These are phyloP conservation scores for Pycnonotus jocosus DNA, from an alignment of 2,113 vertebrate genomes.

Conservation along the genomic window DNA sequence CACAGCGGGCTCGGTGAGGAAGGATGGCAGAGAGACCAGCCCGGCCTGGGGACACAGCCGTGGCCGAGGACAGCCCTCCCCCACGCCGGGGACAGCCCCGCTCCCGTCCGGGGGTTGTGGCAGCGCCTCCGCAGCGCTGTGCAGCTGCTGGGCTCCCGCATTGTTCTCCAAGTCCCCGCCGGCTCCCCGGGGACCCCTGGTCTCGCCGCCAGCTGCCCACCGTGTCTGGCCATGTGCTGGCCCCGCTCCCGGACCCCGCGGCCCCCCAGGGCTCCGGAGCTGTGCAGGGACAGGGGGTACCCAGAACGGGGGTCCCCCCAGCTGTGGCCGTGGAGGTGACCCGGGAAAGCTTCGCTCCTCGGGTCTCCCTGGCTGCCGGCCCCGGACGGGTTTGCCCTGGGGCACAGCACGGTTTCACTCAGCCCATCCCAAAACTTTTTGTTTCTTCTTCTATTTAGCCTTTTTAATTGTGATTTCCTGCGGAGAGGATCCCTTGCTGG, in stretches of 20 bases:
- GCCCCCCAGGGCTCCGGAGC: background rate
- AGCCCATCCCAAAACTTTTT: background rate
- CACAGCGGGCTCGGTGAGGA: fast-evolving
- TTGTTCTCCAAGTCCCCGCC: background rate
- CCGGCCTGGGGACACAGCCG: background rate
- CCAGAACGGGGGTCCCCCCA: fast-evolving
- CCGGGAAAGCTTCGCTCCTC: background rate
- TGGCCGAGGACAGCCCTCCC: background rate
- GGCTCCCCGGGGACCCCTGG: background rate
- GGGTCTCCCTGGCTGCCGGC: background rate
- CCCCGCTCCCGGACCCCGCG: background rate
- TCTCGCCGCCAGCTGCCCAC: background rate
- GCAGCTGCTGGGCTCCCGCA: background rate
- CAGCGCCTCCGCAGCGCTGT: background rate
- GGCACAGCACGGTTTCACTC: background rate
- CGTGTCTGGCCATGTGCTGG: background rate
- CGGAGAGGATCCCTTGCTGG: background rate
- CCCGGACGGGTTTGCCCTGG: background rate
- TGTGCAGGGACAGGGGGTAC: background rate
- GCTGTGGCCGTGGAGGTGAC: background rate
- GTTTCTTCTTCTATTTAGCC: background rate
- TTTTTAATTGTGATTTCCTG: background rate
- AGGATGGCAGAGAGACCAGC: background rate
- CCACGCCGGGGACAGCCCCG: background rate
- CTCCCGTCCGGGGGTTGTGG: background rate